Evolutionary conservation across 2,797 vertebrate genomes (phyloP).

Genomic region (Lepilemur septentrionalis): DNA sequence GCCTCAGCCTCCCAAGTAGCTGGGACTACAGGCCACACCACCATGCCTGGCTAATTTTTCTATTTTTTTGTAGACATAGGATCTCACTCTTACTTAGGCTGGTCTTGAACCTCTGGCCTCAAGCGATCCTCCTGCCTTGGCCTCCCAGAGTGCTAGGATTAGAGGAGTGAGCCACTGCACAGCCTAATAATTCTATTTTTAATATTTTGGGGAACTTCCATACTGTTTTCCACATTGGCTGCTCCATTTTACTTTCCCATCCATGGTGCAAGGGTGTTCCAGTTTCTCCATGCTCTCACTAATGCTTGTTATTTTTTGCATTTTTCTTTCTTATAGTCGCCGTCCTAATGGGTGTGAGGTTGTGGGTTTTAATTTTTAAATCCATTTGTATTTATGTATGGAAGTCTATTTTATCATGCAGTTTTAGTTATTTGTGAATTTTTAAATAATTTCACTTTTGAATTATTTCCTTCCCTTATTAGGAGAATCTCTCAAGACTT

Average conservation of each 20-base stretch:
- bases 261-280: neutral
- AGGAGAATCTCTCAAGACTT: neutral
- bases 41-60: neutral
- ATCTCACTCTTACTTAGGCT: neutral
- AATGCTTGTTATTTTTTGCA: neutral
- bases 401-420: neutral
- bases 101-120: neutral
- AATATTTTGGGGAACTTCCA: neutral
- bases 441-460: conserved; percentile 35
- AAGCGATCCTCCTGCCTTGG: neutral
- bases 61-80: neutral
- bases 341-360: neutral
- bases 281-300: neutral
- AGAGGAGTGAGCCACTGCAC: neutral
- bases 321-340: neutral
- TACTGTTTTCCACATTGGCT: neutral
- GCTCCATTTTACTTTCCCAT: neutral
- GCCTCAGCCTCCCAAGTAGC: neutral
- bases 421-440: conserved; percentile 19
- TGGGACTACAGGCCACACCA: neutral
- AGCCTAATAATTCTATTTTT: neutral
- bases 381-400: neutral
- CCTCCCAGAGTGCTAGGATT: neutral
- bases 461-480: neutral
- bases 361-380: conserved; percentile 21